Evolutionary conservation across 2,113 vertebrate genomes (phyloP).

Genomic region (Ceyx cyanopectus): DNA sequence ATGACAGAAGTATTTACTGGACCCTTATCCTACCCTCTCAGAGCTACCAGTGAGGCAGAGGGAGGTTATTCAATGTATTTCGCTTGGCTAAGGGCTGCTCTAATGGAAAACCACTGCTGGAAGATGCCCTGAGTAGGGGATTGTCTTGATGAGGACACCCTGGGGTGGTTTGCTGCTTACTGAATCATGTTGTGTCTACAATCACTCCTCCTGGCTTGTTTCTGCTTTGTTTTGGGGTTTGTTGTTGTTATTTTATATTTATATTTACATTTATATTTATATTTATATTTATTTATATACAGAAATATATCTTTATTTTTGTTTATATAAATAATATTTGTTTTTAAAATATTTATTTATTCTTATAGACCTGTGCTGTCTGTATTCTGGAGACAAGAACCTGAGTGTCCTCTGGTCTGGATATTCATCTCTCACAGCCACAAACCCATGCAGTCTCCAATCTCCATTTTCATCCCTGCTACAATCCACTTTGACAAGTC

Average conservation of each 20-base stretch:
- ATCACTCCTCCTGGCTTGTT: neutral
- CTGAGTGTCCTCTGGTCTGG: accelerated
- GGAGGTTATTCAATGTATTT: neutral
- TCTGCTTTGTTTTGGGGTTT: no score
- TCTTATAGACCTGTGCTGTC: neutral
- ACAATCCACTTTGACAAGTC: accelerated
- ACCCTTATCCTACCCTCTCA: neutral
- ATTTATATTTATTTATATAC: no score
- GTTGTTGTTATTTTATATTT: no score
- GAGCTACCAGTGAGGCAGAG: neutral
- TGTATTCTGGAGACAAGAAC: neutral
- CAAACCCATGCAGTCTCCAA: neutral
- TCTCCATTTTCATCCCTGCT: neutral
- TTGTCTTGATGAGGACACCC: neutral
- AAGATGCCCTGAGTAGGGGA: neutral
- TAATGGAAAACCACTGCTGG: neutral
- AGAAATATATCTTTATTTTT: no score
- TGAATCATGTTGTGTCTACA: neutral
- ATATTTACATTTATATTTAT: no score
- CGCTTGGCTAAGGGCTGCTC: neutral
- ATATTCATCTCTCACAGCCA: neutral
- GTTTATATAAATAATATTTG: no score
- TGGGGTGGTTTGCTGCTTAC: neutral
- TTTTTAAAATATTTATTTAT: no score
- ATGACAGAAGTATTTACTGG: neutral